Evolutionary conservation across 2,113 vertebrate species (phyloP), one percentile per base, ranked within the genome.

Genomic region (Psittacus erithacus): DNA sequence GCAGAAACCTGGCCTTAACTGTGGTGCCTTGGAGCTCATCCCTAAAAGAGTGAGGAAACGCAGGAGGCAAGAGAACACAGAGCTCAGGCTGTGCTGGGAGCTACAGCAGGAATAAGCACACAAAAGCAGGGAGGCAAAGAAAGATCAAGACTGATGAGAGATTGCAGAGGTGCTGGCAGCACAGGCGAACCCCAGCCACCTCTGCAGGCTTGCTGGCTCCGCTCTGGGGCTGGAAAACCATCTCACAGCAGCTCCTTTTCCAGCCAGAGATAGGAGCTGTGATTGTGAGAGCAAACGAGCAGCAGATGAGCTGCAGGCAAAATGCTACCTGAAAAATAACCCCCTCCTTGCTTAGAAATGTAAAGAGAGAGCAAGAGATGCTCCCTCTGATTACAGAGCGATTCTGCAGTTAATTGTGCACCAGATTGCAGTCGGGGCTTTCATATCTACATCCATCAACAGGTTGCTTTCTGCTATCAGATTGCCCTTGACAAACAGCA

Each of bases 391-490:
- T 96, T 95, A 64, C 44, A 38, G 82, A 67, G 60, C 19, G 5
- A 38, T 86, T 83, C 82, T 0, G 50, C 70, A 7, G 88, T 88
- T 96, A 94, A 96, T 93, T 84, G 96, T 89, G 93, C 93, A 82
- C 95, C 92, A 85, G 92, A 91, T 77, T 33, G 76, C 68, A 88
- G 92, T 95, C 90, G 28, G 80, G 86, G 78, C 47, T 88, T 55
- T 63, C 9, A 10, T 55, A 88, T 70, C 49, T 8, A 13, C 84
- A 18, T 39, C 84, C 39, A 77, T 52, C 92, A 82, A 31, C 90
- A 88, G 68, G 82, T 76, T 19, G 68, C 75, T 55, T 73, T 82
- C 93, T 95, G 91, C 85, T 86, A 5, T 60, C 71, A 8, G 86
- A 33, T 35, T 70, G 69, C 69, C 62, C 83, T 55, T 52, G 28